A percentile compares a stretch with the other conserved stretches of the same genome.
phyloP scores from a whole-genome alignment of 2,888 invertebrate genomes.

The Torymus texanus region DNA sequence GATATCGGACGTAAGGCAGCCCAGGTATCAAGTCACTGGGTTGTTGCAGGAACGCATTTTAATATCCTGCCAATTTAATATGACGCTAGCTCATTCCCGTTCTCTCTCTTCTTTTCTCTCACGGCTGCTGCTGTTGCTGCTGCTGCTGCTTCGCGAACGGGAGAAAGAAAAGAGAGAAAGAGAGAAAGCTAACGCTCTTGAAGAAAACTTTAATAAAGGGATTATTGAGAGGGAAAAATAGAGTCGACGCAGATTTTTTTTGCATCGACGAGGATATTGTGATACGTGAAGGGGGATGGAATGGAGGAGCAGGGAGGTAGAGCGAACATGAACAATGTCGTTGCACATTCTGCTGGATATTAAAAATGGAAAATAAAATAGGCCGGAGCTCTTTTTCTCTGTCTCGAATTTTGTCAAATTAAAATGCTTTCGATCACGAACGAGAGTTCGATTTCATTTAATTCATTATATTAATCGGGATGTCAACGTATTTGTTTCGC shows the following conservation, averaged over 20 bases:
- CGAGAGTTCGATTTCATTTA: background rate
- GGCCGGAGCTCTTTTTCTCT: background rate
- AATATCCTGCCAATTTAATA: slow-evolving; percentile 55
- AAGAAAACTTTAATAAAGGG: slow-evolving; percentile 54
- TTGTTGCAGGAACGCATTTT: slow-evolving; percentile 48
- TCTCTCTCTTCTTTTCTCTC: background rate
- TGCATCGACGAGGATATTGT: slow-evolving; percentile 35
- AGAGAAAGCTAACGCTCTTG: background rate
- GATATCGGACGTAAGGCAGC: background rate
- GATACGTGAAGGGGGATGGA: slow-evolving; percentile 27
- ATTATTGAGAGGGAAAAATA: slow-evolving; percentile 52
- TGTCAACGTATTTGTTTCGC: too few species aligned
- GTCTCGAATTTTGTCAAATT: slow-evolving; percentile 16
- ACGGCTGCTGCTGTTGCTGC: too few species aligned
- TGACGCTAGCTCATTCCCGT: background rate
- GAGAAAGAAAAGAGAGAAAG: background rate
- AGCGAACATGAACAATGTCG: slow-evolving; percentile 18
- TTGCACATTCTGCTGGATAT: slow-evolving; percentile 35
- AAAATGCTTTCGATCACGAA: background rate
- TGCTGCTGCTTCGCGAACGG: background rate
- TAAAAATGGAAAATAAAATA: slow-evolving; percentile 31
- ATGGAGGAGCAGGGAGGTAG: background rate
- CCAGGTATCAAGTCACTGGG: slow-evolving; percentile 27
- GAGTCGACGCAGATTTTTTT: slow-evolving; percentile 35
- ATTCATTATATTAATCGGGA: too few species aligned